Evolutionary conservation across 1,140 invertebrate species (phyloP).

Genomic region (Aphaenogaster floridana): DNA sequence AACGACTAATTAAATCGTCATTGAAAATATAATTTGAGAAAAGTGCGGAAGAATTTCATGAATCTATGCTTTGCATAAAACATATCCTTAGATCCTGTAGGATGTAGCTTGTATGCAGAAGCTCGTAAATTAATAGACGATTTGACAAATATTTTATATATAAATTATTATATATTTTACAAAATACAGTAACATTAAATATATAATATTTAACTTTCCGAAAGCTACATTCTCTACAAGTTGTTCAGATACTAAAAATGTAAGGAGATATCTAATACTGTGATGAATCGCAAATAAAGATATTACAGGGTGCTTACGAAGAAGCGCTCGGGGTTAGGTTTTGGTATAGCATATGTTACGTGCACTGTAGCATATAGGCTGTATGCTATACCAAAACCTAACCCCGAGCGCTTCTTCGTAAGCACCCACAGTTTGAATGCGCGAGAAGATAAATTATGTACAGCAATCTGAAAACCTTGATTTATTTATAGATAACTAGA

Average conservation of each 20-base stretch:
- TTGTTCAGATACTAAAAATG: slow-evolving; percentile 27
- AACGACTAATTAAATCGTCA: not conserved
- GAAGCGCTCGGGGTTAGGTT: no score
- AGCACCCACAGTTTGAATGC: slow-evolving; percentile 21
- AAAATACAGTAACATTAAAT: slow-evolving; percentile 47
- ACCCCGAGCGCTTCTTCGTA: no score
- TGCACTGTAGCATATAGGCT: no score
- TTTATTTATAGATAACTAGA: slow-evolving; percentile 25
- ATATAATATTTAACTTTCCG: slow-evolving; percentile 15
- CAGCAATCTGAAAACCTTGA: slow-evolving; percentile 12
- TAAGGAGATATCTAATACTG: slow-evolving; percentile 47
- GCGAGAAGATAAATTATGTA: slow-evolving; percentile 36
- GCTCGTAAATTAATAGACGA: not conserved
- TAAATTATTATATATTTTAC: slow-evolving; percentile 53
- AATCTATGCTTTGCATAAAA: slow-evolving; percentile 9
- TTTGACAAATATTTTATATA: slow-evolving; percentile 43
- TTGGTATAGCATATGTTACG: no score
- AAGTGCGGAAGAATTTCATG: slow-evolving; percentile 44
- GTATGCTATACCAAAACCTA: no score
- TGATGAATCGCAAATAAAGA: slow-evolving; percentile 11
- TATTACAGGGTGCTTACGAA: no score
- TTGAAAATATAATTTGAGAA: slow-evolving; percentile 24
- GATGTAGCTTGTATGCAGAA: not conserved
- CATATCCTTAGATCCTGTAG: not conserved
- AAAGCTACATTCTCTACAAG: slow-evolving; percentile 25